phyloP scores from a whole-genome alignment of 2,888 invertebrate species.

The Sthenelais limicola region DNA sequence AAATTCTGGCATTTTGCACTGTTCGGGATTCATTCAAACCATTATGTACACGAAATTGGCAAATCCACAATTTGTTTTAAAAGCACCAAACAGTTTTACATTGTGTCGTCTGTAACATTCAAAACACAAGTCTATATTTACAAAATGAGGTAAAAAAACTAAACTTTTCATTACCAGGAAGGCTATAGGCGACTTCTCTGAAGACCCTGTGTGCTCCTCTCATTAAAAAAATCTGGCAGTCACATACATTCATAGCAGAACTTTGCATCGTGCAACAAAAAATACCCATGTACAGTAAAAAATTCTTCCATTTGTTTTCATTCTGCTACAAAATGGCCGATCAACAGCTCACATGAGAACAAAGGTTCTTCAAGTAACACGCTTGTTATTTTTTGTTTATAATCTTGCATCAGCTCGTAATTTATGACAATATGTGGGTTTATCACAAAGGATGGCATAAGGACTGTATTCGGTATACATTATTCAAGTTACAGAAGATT shows the following conservation, averaged over 20 bases:
- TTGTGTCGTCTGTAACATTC: slow-evolving; percentile 30
- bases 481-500: slow-evolving; percentile 17
- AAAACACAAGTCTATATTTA: slow-evolving; percentile 31
- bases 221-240: slow-evolving; percentile 29
- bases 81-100: slow-evolving; percentile 37
- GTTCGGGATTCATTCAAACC: slow-evolving; percentile 28
- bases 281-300: slow-evolving; percentile 35
- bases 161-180: slow-evolving; percentile 17
- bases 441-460: slow-evolving; percentile 37
- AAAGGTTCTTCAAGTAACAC: slow-evolving; percentile 36
- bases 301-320: slow-evolving; percentile 28
- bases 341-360: slow-evolving; percentile 34
- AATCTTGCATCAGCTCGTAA: slow-evolving; percentile 17
- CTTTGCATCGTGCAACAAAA: slow-evolving; percentile 32
- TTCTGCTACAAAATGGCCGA: slow-evolving; percentile 32
- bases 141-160: slow-evolving; percentile 28
- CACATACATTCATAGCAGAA: slow-evolving; percentile 37
- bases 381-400: slow-evolving; percentile 4
- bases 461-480: slow-evolving; percentile 25
- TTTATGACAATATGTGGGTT: slow-evolving; percentile 17
- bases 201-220: slow-evolving; percentile 16
- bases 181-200: slow-evolving; percentile 5
- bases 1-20: slow-evolving; percentile 38
- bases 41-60: slow-evolving; percentile 31
- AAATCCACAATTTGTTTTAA: slow-evolving; percentile 13